These are phyloP conservation scores for Labia minor DNA, from an alignment of 2,888 invertebrate species.

Conservation along the genomic window DNA sequence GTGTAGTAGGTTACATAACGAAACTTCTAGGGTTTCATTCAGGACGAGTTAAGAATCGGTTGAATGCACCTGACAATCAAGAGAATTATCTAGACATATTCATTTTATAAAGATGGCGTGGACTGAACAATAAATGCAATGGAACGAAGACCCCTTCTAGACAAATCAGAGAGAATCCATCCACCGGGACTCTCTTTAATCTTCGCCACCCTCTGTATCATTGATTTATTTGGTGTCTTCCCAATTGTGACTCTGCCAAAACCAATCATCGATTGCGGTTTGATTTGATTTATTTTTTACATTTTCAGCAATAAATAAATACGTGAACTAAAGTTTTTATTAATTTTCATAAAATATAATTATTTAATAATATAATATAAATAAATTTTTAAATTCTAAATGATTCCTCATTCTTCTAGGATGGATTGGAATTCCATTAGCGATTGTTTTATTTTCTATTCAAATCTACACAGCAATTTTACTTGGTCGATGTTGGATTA, in stretches of 20 bases:
- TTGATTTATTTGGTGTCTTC: constrained; percentile 75
- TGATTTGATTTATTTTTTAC: constrained; percentile 29
- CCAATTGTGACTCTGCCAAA: constrained; percentile 67
- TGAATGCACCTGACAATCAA: too few relatives aligned
- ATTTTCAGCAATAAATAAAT: too few relatives aligned
- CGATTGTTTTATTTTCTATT: constrained; percentile 51
- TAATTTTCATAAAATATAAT: constrained; percentile 18
- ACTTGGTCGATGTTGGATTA: constrained; percentile 69
- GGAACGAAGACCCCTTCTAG: background rate
- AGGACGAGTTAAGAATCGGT: background rate
- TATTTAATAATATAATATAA: too few relatives aligned
- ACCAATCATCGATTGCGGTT: constrained; percentile 64
- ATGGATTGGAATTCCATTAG: constrained; percentile 57
- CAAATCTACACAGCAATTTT: constrained; percentile 74
- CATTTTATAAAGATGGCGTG: background rate
- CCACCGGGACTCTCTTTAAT: constrained; percentile 50
- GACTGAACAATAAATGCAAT: background rate
- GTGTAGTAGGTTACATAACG: background rate
- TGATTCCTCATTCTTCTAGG: too few relatives aligned
- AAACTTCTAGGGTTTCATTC: background rate
- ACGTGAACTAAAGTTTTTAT: background rate
- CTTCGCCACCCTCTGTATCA: constrained; percentile 62
- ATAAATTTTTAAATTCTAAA: too few relatives aligned
- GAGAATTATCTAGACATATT: too few relatives aligned
- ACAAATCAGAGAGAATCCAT: background rate